Conservation (phyloP, 2,113 vertebrate genomes). For the Lamprotornis superbus region DNA sequence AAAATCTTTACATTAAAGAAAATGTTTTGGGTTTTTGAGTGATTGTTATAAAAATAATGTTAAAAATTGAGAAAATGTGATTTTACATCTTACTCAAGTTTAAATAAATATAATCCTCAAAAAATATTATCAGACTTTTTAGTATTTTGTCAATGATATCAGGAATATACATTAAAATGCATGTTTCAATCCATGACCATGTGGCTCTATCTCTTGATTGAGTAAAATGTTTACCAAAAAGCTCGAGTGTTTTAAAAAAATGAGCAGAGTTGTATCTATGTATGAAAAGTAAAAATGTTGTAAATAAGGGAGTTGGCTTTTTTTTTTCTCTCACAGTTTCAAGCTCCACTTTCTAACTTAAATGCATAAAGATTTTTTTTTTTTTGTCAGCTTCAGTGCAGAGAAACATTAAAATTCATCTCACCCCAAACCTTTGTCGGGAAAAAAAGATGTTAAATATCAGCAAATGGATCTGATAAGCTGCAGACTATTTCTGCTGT, state of each 20-base stretch:
- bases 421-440: conserved; percentile 69
- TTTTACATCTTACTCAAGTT: neutral
- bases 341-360: conserved; percentile 61
- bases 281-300: conserved; percentile 50
- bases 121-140: neutral
- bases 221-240: conserved; percentile 21
- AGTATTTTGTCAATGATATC: neutral
- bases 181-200: neutral
- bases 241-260: neutral
- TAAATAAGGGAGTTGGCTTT: conserved; percentile 58
- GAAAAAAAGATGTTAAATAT: conserved; percentile 78
- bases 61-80: neutral
- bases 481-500: conserved; percentile 78
- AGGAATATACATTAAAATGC: neutral
- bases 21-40: neutral
- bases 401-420: conserved; percentile 77
- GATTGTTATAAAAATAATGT: neutral
- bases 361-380: conserved; percentile 63
- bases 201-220: neutral
- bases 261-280: conserved; percentile 5
- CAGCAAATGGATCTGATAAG: conserved; percentile 79
- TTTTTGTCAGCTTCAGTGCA: conserved; percentile 69
- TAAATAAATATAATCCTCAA: neutral
- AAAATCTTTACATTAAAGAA: neutral
- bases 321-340: conserved; percentile 49